Conservation (phyloP, 2,888 invertebrate species). For the Platycheirus albimanus region DNA sequence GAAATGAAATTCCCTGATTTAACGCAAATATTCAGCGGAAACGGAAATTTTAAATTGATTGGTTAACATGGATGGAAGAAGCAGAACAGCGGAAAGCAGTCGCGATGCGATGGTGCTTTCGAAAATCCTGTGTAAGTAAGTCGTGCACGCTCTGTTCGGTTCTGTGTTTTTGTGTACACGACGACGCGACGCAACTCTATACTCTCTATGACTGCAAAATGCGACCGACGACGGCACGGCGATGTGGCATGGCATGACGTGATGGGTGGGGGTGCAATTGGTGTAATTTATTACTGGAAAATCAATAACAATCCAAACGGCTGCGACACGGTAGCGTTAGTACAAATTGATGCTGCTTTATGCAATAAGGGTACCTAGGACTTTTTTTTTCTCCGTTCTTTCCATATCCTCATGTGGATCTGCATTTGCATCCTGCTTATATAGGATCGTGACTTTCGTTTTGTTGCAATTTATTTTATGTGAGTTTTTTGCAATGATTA, state of each 20-base stretch:
- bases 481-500: no score
- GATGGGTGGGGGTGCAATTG: constrained; percentile 67
- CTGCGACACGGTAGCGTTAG: constrained; percentile 52
- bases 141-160: constrained; percentile 58
- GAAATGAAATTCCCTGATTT: constrained; percentile 72
- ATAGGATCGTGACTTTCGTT: background rate
- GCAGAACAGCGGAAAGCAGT: constrained; percentile 59
- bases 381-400: constrained; percentile 17
- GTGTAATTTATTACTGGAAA: constrained; percentile 71
- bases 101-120: constrained; percentile 39
- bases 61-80: constrained; percentile 73
- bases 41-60: constrained; percentile 74
- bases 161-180: constrained; percentile 43
- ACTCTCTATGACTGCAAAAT: no score
- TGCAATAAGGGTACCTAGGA: constrained; percentile 37
- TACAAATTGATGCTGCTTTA: constrained; percentile 69
- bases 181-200: constrained; percentile 15
- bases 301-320: constrained; percentile 68
- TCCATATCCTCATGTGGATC: constrained; percentile 3
- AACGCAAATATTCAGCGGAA: constrained; percentile 72
- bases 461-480: background rate
- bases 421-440: background rate
- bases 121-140: constrained; percentile 57
- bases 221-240: background rate
- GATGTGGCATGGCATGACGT: constrained; percentile 41